Evolutionary conservation across 2,888 invertebrate genomes (phyloP).

Genomic region (Patella pellucida): DNA sequence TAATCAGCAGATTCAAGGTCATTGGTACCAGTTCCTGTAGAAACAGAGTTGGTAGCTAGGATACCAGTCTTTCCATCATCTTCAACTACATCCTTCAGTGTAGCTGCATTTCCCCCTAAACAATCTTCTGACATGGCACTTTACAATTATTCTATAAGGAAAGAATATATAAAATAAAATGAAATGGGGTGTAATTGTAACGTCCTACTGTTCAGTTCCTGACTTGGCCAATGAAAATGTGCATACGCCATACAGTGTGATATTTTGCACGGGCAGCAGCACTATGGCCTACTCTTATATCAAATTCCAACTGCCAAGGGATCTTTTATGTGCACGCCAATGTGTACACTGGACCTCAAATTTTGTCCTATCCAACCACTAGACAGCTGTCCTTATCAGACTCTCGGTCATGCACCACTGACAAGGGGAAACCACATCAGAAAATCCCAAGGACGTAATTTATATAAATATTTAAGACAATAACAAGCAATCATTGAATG

Average conservation of each 20-base stretch:
- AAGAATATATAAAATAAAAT: background rate
- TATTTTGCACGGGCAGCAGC: no score
- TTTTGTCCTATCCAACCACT: background rate
- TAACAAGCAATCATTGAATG: no score
- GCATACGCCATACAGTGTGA: no score
- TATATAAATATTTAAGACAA: no score
- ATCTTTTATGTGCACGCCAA: no score
- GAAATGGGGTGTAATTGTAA: background rate
- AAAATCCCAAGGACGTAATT: no score
- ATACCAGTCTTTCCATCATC: background rate
- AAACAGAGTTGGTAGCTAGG: background rate
- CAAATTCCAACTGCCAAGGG: no score
- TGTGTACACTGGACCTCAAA: background rate
- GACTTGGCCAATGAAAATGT: no score
- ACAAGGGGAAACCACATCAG: no score
- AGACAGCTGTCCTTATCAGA: background rate
- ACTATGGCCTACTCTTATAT: no score
- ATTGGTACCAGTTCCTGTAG: background rate
- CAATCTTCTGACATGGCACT: background rate
- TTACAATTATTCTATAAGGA: background rate
- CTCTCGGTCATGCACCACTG: no score
- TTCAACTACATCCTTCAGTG: slow-evolving; percentile 6
- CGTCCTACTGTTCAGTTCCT: no score
- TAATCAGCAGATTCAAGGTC: background rate
- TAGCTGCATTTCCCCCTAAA: background rate